These are phyloP conservation scores for Bombycilla garrulus DNA, from an alignment of 2,113 vertebrate genomes.

Conservation along the genomic window DNA sequence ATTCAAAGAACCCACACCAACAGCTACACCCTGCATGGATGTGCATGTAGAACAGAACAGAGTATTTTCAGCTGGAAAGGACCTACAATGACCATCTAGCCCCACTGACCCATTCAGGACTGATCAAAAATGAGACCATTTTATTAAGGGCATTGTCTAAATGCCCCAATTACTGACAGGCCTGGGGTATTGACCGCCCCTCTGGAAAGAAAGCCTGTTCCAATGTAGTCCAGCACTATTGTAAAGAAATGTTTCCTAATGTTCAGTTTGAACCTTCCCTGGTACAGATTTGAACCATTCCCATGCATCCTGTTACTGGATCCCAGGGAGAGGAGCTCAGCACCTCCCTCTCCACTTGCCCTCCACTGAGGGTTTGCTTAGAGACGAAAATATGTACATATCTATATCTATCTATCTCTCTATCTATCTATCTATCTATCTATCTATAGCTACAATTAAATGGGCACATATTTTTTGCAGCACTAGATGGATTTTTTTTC, in stretches of 20 bases:
- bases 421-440: too few species aligned
- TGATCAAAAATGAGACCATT: not conserved
- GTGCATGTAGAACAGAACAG: not conserved
- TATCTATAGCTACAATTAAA: not conserved
- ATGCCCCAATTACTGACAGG: not conserved
- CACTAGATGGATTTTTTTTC: not conserved
- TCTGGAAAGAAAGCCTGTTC: not conserved
- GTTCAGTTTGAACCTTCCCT: not conserved
- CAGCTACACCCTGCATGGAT: not conserved
- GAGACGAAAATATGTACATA: not conserved
- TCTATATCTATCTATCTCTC: too few species aligned
- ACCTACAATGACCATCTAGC: not conserved
- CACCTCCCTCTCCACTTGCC: not conserved
- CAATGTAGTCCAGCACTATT: not conserved
- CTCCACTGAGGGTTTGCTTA: not conserved
- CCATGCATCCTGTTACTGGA: not conserved
- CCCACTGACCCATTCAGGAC: not conserved
- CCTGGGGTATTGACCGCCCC: too few species aligned
- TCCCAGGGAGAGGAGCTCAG: not conserved
- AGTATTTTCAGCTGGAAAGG: not conserved
- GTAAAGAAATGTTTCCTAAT: not conserved
- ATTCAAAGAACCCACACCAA: not conserved
- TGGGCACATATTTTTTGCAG: not conserved
- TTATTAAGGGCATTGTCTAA: not conserved
- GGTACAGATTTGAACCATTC: not conserved